Percentiles rank a stretch among this genome's conserved stretches.
Conservation (phyloP, 2,113 vertebrate species). For the Glareola pratincola region DNA sequence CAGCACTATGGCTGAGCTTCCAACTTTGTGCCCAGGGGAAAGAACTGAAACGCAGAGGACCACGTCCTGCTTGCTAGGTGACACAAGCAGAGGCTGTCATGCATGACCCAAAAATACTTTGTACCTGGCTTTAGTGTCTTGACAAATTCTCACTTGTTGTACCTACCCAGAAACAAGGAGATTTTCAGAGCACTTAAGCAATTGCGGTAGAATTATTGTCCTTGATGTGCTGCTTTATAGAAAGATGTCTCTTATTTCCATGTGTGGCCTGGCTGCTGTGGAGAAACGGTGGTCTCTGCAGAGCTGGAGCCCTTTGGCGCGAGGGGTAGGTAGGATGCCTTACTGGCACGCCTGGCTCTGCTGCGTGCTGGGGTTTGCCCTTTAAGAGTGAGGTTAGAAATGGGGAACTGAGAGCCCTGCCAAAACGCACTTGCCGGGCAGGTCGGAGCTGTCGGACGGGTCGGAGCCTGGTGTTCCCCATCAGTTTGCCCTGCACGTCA, state of each 20-base stretch:
- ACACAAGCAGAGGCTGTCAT: not conserved
- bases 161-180: accelerated
- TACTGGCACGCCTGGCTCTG: not conserved
- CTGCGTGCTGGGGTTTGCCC: not conserved
- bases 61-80: not conserved
- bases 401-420: not conserved
- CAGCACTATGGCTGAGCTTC: accelerated
- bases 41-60: accelerated
- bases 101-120: not conserved
- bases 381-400: not conserved
- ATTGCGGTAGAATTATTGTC: too few relatives aligned
- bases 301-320: not conserved
- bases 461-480: not conserved
- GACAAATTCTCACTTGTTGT: accelerated
- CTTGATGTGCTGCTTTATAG: accelerated
- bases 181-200: not conserved
- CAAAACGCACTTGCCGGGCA: not conserved
- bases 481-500: not conserved
- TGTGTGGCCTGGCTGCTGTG: accelerated
- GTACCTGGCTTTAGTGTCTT: not conserved
- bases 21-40: accelerated
- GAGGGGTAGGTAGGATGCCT: not conserved
- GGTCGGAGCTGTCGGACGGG: conserved; percentile 7
- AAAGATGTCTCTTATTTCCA: not conserved
- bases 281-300: not conserved